Base-by-base conservation (phyloP, 2,113 vertebrate species). In the Ctenomys sociabilis region DNA sequence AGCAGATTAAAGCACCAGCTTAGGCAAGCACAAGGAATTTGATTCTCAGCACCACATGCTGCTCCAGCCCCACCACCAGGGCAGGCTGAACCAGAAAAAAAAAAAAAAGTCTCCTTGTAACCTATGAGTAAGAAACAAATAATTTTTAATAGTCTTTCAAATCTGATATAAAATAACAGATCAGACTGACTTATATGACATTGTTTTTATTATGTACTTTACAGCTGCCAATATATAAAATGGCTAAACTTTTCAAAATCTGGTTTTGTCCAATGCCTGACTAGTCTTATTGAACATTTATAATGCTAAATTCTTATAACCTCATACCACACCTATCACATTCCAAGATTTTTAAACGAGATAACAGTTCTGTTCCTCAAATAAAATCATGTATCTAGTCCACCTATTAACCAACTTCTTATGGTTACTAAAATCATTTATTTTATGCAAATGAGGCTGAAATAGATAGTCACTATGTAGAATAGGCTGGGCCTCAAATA, bases 121-220 rank as follows among this genome's bases (percentile, higher is more conserved):
- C 61, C 80, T 35, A 70, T 35, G 1, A 66, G 70, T 12, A 93
- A 45, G 49, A 85, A 89, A 88, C 13, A 95, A 73, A 81, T 1
- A 97, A 52, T 1, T 64, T 96, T 96, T 80, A 95, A 83, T 45
- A 64, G 54, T 70, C 40, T 96, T 88, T 54, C 68, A 85, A 93
- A 83, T 70, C 32, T 70, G 21, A 95, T 0, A 0, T 35, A 95
- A 96, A 93, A 88, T 94, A 75, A 77, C 28, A 93, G 57, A 10
- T 40, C 92, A 70, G 64, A 90, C 87, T 89, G 13, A 5, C 14
- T 88, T 75, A 64, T 24, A 85, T 7, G 83, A 61, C 13, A 66
- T 85, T 90, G 19, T 32, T 78, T 52, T 30, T 92, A 22, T 40
- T 97, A 43, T 77, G 32, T 75, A 91, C 83, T 95, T 91, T 91